These are phyloP conservation scores for Selenia dentaria DNA, from an alignment of 2,888 invertebrate genomes.

Conservation along the genomic window DNA sequence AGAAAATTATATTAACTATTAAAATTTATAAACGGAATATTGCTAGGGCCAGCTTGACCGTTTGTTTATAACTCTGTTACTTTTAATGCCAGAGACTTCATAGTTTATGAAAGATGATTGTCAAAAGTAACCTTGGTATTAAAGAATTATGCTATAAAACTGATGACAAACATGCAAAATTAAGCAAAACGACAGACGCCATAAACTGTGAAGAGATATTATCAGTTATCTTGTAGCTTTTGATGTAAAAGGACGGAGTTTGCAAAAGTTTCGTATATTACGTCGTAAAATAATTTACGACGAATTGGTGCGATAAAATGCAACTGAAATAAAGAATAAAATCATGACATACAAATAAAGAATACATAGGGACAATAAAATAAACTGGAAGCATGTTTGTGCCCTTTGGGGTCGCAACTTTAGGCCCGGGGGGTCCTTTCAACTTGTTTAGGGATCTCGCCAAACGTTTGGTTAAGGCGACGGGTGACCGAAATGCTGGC, in stretches of 20 bases:
- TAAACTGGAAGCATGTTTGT: too few species aligned
- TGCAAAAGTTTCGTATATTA: conserved; percentile 2
- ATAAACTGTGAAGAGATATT: conserved; percentile 23
- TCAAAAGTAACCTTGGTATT: conserved; percentile 2
- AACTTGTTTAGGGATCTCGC: too few species aligned
- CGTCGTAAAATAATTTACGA: conserved; percentile 3
- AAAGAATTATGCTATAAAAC: conserved; percentile 15
- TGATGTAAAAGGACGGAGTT: conserved; percentile 12
- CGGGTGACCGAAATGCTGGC: too few species aligned
- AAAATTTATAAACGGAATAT: too few species aligned
- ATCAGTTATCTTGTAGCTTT: conserved; percentile 15
- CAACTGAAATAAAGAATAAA: too few species aligned
- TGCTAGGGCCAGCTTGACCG: conserved; percentile 11
- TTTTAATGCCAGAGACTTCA: conserved; percentile 11
- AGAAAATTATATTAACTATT: too few species aligned
- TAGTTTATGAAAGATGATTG: conserved; percentile 6
- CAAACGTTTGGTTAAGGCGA: too few species aligned
- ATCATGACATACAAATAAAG: too few species aligned
- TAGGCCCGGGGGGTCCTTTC: too few species aligned
- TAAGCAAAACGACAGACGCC: conserved; percentile 18
- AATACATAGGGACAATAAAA: too few species aligned
- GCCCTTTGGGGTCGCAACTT: too few species aligned
- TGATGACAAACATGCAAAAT: conserved; percentile 17
- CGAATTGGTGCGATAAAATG: not conserved
- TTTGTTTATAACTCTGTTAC: conserved; percentile 7